phyloP scores from a whole-genome alignment of 2,888 invertebrate species.

The Ophion ellenae region DNA sequence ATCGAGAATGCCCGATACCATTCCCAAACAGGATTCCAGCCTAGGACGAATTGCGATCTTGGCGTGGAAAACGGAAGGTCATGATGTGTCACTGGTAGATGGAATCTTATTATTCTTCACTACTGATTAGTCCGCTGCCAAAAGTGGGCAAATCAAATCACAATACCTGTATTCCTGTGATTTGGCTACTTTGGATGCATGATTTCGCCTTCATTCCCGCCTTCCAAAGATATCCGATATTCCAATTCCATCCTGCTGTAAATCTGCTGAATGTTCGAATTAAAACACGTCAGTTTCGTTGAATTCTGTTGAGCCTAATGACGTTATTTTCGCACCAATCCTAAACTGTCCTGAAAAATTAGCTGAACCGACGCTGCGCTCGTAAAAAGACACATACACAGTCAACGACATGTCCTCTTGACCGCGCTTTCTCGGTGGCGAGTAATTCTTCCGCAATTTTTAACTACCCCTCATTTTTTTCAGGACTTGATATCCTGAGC shows the following conservation, averaged over 20 bases:
- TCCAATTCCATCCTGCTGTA: neutral
- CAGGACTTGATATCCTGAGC: neutral
- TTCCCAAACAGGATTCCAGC: too few species aligned
- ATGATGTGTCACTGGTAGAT: neutral
- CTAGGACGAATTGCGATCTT: neutral
- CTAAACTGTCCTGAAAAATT: neutral
- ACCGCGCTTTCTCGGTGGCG: neutral
- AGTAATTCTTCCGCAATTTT: neutral
- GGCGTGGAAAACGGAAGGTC: neutral
- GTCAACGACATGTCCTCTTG: neutral
- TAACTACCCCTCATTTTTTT: neutral
- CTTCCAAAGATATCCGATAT: neutral
- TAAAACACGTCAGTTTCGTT: neutral
- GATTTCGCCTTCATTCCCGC: neutral
- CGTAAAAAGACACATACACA: neutral
- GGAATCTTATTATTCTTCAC: too few species aligned
- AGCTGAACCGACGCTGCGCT: neutral
- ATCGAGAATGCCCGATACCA: too few species aligned
- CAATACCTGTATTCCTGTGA: neutral
- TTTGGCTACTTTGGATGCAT: neutral
- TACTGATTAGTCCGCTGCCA: neutral
- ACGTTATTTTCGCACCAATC: neutral
- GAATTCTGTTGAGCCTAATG: neutral
- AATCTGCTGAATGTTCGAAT: neutral
- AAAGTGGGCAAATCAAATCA: neutral